These are phyloP conservation scores for Epiblema foenella DNA, from an alignment of 2,888 invertebrate genomes.

Conservation along the genomic window DNA sequence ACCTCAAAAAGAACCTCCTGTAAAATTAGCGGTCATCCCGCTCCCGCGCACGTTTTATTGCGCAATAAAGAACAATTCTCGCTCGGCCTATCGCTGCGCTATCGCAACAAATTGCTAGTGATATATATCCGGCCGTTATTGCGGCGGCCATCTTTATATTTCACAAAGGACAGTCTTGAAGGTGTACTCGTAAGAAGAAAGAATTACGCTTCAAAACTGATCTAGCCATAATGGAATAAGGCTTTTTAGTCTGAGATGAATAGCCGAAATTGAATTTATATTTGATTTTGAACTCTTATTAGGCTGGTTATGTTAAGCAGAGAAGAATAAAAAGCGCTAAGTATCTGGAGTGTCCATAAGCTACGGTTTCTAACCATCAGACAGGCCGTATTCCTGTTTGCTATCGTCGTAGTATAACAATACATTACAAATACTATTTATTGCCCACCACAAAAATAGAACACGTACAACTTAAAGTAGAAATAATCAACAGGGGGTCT, in stretches of 20 bases:
- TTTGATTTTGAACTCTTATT: too few relatives aligned
- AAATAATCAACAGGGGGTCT: too few relatives aligned
- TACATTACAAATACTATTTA: too few relatives aligned
- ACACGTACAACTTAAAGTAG: too few relatives aligned
- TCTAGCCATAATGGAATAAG: too few relatives aligned
- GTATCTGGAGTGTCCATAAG: too few relatives aligned
- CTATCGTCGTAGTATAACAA: too few relatives aligned
- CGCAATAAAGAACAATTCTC: constrained; percentile 74
- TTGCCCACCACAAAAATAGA: too few relatives aligned
- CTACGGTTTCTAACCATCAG: too few relatives aligned
- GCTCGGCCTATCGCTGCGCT: constrained; percentile 69
- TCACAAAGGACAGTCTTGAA: constrained; percentile 45
- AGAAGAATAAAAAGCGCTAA: too few relatives aligned
- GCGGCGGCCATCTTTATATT: constrained; percentile 49
- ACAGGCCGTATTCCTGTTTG: too few relatives aligned
- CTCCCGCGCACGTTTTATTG: constrained; percentile 62
- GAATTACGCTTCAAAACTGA: too few relatives aligned
- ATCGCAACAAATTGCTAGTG: constrained; percentile 82
- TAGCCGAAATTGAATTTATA: neutral
- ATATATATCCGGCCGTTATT: constrained; percentile 71
- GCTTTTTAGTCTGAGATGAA: neutral
- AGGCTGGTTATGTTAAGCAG: neutral
- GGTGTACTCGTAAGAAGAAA: neutral
- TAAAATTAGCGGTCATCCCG: constrained; percentile 43
- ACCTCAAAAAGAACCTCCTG: constrained; percentile 19